Conservation (phyloP, 2,113 vertebrate genomes). For the Columba janthina region DNA sequence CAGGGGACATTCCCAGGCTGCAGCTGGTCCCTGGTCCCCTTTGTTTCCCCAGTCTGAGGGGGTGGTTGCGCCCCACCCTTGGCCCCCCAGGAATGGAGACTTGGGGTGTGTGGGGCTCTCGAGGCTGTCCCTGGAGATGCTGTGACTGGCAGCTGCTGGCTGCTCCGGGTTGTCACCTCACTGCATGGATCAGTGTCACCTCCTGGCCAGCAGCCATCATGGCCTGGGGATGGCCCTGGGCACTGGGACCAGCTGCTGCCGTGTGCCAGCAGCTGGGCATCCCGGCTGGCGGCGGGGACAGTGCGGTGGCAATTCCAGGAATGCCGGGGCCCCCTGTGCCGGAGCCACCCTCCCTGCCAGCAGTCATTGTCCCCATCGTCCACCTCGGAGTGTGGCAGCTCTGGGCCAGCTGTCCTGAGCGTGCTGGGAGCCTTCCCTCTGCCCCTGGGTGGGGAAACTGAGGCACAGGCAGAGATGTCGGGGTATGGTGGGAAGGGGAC, state of each 20-base stretch:
- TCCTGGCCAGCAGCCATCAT: not conserved
- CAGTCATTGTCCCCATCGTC: not conserved
- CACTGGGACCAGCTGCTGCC: not conserved
- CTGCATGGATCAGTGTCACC: rapidly evolving
- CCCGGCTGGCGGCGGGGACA: not conserved
- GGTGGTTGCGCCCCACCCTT: not conserved
- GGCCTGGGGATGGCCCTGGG: not conserved
- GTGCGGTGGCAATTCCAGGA: not conserved
- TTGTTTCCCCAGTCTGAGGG: conserved; percentile 1
- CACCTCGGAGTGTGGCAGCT: not conserved
- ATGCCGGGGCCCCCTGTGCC: not conserved
- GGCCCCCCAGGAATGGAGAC: not conserved
- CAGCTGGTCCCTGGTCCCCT: conserved; percentile 49
- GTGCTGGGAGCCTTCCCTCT: rapidly evolving
- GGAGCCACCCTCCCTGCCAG: not conserved
- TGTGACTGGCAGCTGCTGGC: not conserved
- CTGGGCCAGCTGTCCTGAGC: not conserved
- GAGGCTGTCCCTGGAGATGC: not conserved
- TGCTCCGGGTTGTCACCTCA: not conserved
- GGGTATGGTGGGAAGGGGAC: not conserved
- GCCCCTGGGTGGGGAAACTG: not conserved
- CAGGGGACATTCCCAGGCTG: conserved; percentile 49
- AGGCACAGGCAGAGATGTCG: not conserved
- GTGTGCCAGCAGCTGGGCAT: conserved; percentile 28
- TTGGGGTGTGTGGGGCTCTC: not conserved